These are phyloP conservation scores for Cochlearius cochlearius DNA, from an alignment of 2,113 vertebrate species.

Conservation along the genomic window DNA sequence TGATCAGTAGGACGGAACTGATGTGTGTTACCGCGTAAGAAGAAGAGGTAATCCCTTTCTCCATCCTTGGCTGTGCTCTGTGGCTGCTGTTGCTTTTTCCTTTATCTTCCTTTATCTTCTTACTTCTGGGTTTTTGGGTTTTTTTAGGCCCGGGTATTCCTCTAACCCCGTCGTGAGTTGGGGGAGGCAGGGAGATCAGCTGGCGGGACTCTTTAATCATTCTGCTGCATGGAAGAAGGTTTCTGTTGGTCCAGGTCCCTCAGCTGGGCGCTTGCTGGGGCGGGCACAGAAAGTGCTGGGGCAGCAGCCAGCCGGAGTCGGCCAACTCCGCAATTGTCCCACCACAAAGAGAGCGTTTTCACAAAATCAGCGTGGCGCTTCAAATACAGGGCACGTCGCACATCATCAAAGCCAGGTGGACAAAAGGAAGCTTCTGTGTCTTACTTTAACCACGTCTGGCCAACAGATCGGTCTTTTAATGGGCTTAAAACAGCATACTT, in stretches of 20 bases:
- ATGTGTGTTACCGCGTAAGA: accelerated
- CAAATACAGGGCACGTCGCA: neutral
- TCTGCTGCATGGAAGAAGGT: neutral
- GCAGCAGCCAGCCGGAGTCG: neutral
- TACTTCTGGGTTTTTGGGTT: too few species aligned
- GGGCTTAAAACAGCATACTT: neutral
- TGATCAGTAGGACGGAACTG: neutral
- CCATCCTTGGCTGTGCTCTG: neutral
- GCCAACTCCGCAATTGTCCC: neutral
- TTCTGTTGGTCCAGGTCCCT: neutral
- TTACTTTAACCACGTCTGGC: neutral
- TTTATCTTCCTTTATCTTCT: too few species aligned
- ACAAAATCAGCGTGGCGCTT: neutral
- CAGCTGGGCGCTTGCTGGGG: neutral
- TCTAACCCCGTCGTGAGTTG: accelerated
- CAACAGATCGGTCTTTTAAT: neutral
- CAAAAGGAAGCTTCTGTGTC: neutral
- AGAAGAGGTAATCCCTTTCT: neutral
- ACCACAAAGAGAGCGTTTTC: neutral
- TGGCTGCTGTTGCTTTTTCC: neutral
- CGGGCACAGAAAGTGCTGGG: neutral
- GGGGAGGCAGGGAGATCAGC: accelerated
- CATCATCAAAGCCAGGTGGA: neutral
- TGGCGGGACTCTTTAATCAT: neutral
- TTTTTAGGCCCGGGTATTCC: neutral